These are phyloP conservation scores for Parazoanthus atlanticus DNA, from an alignment of 92 coral and sea anemone species.

Conservation along the genomic window DNA sequence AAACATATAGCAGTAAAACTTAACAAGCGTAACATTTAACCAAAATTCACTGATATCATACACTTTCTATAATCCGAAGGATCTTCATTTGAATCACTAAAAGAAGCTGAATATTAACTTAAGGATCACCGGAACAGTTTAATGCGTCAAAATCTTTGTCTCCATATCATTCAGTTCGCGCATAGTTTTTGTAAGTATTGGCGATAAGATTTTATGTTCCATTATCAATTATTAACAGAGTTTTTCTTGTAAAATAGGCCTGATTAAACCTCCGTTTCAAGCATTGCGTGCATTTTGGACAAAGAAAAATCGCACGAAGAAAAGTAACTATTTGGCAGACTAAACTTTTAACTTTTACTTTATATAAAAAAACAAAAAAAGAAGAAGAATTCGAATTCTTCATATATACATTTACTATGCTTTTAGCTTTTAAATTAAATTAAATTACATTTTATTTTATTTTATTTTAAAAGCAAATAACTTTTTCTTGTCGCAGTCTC, in stretches of 20 bases:
- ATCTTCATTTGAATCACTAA: background rate
- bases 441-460: no score
- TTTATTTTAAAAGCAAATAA: background rate
- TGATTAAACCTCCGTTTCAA: background rate
- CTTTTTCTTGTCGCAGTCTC: background rate
- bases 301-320: background rate
- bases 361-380: no score
- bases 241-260: background rate
- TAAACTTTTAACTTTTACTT: background rate
- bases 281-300: background rate
- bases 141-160: background rate
- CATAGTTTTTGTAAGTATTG: background rate
- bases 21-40: background rate
- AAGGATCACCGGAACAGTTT: background rate
- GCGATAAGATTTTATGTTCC: background rate
- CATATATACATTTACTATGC: no score
- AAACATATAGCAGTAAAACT: background rate
- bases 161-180: background rate
- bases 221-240: background rate
- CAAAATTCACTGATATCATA: background rate
- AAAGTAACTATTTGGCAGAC: background rate
- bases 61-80: background rate
- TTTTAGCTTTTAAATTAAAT: no score
- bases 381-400: no score
- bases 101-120: background rate